Conservation (phyloP, 2,888 invertebrate species). For the Trissonchulus latispiculum region DNA sequence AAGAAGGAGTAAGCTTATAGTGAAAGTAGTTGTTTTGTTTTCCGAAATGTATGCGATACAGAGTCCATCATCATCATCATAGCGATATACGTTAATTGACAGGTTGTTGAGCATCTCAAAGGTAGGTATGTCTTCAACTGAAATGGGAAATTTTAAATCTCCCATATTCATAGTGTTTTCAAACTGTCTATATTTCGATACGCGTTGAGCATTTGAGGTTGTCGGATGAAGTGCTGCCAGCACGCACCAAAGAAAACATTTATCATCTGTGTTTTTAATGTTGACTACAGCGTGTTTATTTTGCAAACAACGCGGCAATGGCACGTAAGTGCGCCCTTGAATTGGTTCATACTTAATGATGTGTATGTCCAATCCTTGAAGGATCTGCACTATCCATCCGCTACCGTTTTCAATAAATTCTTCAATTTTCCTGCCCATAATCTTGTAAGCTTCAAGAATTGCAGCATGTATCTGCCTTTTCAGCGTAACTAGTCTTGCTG, state of each 20-base stretch:
- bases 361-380: not conserved
- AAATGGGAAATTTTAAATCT: not conserved
- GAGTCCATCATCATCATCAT: not conserved
- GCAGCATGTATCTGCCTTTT: no score
- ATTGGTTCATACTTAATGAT: not conserved
- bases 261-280: not conserved
- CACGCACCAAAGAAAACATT: not conserved
- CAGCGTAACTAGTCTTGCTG: no score
- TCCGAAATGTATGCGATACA: not conserved
- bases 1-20: no score
- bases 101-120: not conserved
- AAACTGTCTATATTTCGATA: not conserved
- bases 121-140: not conserved
- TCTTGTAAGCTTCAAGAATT: no score
- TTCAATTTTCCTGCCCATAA: no score
- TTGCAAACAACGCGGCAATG: constrained; percentile 14
- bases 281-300: not conserved
- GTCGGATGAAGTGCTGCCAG: not conserved
- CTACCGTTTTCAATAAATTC: not conserved
- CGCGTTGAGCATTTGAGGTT: not conserved
- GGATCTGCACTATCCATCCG: not conserved
- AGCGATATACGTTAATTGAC: not conserved
- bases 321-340: constrained; percentile 23
- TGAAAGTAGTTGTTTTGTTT: no score
- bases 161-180: not conserved